Evolutionary conservation across 2,888 invertebrate genomes (phyloP), one percentile per base, ranked within the genome.

Genomic region (Drosophila cracens): DNA sequence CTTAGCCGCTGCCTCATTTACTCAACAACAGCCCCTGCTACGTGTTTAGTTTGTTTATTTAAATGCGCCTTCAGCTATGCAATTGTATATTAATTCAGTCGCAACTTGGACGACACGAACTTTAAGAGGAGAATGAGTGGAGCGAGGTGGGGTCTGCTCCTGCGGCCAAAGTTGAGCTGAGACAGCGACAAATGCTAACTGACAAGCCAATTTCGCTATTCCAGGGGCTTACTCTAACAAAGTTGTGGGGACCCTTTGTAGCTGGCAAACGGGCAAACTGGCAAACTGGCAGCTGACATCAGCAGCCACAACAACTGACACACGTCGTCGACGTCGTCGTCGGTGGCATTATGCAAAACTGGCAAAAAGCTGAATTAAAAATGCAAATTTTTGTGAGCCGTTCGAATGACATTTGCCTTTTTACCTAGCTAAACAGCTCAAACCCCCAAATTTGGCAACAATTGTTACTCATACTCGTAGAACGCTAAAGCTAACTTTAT

Each of bases 171-270:
- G 78, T 76, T 79, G 76, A 70, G 62, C 64, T 40, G 77, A 69
- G 79, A 82, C 87, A 87, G 77, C 89, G 86, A 89, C 90, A 87
- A 87, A 90, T 90, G 90, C 81, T 83, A 87, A 83, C 90, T 87
- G 90, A 87, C 87, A 90, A 83, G 87, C 86, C 86, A 87, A 90
- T 90, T 90, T 87, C 81, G 82, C 83, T 84, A 66, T 70, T 54
- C 76, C 60, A 58, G 65, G 70, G 71, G 63, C 57, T 84, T 62
- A 58, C 53, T 54, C 51, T 66, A 78, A 52, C 75, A 62, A 71
- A 74, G 67, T 76, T 75, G 49, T 62, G 64, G 7, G 13, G 27
- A 86, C 83, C 74, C 79, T 76, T 83, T 82, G 75, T 81, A 89
- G 71, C 79, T 83, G 80, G 77, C 79, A 83, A 67, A 61, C 51